Evolutionary conservation across 2,888 invertebrate species (phyloP).

Genomic region (Diarsia brunnea): DNA sequence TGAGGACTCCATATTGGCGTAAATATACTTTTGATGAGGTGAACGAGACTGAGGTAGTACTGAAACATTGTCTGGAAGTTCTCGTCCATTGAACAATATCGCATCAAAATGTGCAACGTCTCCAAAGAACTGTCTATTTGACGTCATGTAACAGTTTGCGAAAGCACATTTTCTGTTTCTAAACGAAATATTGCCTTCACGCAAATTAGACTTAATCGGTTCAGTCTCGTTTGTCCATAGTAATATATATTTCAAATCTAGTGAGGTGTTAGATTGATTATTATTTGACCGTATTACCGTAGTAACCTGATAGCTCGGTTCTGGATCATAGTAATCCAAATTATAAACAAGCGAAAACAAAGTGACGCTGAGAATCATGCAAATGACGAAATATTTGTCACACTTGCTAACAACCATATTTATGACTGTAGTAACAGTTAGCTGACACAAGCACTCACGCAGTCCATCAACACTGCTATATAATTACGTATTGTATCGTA

Average conservation of each 20-base stretch:
- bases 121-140: constrained; percentile 67
- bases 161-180: constrained; percentile 73
- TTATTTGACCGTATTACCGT: background rate
- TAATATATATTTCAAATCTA: constrained; percentile 74
- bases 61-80: constrained; percentile 56
- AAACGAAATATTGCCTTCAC: constrained; percentile 74
- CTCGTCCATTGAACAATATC: constrained; percentile 77
- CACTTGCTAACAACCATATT: constrained; percentile 26
- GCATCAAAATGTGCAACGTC: constrained; percentile 76
- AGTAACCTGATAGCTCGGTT: background rate
- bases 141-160: constrained; percentile 79
- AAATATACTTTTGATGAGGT: constrained; percentile 59
- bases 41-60: constrained; percentile 71
- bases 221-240: constrained; percentile 75
- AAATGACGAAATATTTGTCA: constrained; percentile 31
- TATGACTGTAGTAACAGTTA: background rate
- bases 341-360: constrained; percentile 29
- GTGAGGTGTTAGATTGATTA: background rate
- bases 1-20: constrained; percentile 74
- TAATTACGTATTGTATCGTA: background rate
- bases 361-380: constrained; percentile 28
- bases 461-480: background rate
- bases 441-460: background rate
- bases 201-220: constrained; percentile 69
- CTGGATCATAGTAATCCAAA: constrained; percentile 20